Conservation (phyloP, 2,113 vertebrate genomes). For the Syngnathus scovelli region DNA sequence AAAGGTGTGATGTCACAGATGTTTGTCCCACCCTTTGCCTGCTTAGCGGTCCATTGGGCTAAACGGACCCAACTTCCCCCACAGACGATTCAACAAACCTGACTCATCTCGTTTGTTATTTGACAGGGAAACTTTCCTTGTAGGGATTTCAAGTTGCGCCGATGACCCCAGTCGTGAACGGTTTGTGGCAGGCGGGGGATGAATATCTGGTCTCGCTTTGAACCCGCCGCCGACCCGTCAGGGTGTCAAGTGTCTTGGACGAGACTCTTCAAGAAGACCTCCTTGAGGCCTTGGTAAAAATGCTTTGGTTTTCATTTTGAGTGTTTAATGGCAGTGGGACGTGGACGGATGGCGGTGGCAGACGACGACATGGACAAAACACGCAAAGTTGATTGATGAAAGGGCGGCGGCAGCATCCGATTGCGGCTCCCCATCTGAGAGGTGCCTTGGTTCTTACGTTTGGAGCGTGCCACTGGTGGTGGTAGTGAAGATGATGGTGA, state of each 20-base stretch:
- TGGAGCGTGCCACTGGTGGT: not conserved
- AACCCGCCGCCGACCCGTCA: not conserved
- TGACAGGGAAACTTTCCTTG: not conserved
- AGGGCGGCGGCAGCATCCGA: not conserved
- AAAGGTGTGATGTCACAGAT: slow-evolving; percentile 47
- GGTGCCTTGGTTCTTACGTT: not conserved
- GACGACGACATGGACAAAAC: slow-evolving; percentile 21
- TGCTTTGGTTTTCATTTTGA: slow-evolving; percentile 70
- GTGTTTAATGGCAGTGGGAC: slow-evolving; percentile 37
- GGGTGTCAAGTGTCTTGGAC: slow-evolving; percentile 52
- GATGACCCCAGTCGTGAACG: slow-evolving; percentile 22
- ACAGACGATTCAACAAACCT: not conserved
- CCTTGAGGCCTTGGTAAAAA: slow-evolving; percentile 35
- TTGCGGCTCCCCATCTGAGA: not conserved
- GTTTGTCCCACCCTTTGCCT: slow-evolving; percentile 38
- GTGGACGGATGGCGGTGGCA: slow-evolving; percentile 26
- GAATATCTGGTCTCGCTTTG: slow-evolving; percentile 25
- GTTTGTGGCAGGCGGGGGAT: not conserved
- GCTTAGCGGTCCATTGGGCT: not conserved
- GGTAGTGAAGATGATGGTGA: not conserved
- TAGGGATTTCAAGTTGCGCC: slow-evolving; percentile 33
- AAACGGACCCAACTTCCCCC: not conserved
- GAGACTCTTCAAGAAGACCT: slow-evolving; percentile 37
- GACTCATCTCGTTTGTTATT: not conserved
- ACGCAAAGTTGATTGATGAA: slow-evolving; percentile 11